Evolutionary conservation across 2,888 invertebrate species (phyloP).

Genomic region (Phasia obesa): DNA sequence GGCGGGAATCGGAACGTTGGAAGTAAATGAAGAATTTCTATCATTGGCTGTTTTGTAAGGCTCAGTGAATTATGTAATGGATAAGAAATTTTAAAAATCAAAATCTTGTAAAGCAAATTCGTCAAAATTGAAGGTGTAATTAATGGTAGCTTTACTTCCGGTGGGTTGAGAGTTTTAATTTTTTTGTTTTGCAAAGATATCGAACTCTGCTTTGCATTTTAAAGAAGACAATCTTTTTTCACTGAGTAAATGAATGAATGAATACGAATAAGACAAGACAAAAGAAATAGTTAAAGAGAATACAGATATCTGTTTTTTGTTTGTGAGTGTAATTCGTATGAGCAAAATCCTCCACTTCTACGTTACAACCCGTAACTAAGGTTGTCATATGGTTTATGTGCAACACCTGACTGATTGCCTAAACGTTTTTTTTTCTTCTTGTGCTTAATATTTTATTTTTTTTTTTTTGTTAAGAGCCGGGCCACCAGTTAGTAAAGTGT

Average conservation of each 20-base stretch:
- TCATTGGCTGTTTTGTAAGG: no score
- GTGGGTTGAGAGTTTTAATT: slow-evolving; percentile 8
- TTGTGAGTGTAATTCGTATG: slow-evolving; percentile 1
- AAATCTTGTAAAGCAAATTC: background rate
- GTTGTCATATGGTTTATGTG: slow-evolving; percentile 58
- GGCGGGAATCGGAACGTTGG: no score
- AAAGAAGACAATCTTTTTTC: slow-evolving; percentile 34
- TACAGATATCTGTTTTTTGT: slow-evolving; percentile 2
- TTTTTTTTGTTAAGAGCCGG: slow-evolving; percentile 62
- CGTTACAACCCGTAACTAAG: background rate
- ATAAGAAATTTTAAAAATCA: background rate
- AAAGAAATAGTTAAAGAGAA: slow-evolving; percentile 31
- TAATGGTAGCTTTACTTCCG: slow-evolving; percentile 58
- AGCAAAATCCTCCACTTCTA: background rate
- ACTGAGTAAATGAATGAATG: slow-evolving; percentile 32
- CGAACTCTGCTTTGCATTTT: slow-evolving; percentile 50
- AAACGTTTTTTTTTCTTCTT: slow-evolving; percentile 35
- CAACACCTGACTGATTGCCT: slow-evolving; percentile 68
- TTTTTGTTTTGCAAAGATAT: background rate
- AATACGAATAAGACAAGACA: slow-evolving; percentile 9
- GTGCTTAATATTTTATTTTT: slow-evolving; percentile 17
- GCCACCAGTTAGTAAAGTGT: slow-evolving; percentile 68
- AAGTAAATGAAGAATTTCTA: no score
- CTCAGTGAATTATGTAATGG: background rate
- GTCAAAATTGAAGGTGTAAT: slow-evolving; percentile 40